Percentiles rank a stretch among this genome's conserved stretches.
Evolutionary conservation across 2,797 vertebrate genomes (phyloP).

Genomic region (Hirundo rustica): DNA sequence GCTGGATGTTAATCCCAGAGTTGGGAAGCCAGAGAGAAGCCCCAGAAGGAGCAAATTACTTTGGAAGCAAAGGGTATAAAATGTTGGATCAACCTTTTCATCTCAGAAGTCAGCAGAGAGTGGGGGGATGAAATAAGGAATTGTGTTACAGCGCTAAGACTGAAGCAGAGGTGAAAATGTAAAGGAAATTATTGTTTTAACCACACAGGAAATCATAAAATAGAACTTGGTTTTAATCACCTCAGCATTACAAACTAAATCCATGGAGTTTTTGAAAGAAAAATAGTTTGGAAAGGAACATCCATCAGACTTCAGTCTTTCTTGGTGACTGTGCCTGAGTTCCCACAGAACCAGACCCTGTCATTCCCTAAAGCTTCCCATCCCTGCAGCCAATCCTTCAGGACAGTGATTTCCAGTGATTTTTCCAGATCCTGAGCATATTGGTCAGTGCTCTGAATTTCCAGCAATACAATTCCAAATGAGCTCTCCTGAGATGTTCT

Average conservation of each 20-base stretch:
- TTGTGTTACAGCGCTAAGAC: background rate
- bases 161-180: background rate
- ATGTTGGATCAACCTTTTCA: background rate
- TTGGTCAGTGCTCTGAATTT: background rate
- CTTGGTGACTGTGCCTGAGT: background rate
- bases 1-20: background rate
- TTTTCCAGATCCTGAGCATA: background rate
- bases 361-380: background rate
- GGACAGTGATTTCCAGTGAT: accelerated
- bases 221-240: background rate
- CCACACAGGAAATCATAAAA: background rate
- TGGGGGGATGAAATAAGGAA: conserved; percentile 16
- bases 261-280: background rate
- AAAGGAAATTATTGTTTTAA: background rate
- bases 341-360: background rate
- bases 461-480: accelerated
- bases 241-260: background rate
- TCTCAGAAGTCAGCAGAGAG: background rate
- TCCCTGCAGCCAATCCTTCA: background rate
- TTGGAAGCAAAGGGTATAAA: background rate
- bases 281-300: background rate
- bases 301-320: background rate
- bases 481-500: background rate
- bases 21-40: background rate
- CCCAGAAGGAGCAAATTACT: background rate